Conservation (phyloP, 2,797 vertebrate species). For the Scomberomorus guttatus region DNA sequence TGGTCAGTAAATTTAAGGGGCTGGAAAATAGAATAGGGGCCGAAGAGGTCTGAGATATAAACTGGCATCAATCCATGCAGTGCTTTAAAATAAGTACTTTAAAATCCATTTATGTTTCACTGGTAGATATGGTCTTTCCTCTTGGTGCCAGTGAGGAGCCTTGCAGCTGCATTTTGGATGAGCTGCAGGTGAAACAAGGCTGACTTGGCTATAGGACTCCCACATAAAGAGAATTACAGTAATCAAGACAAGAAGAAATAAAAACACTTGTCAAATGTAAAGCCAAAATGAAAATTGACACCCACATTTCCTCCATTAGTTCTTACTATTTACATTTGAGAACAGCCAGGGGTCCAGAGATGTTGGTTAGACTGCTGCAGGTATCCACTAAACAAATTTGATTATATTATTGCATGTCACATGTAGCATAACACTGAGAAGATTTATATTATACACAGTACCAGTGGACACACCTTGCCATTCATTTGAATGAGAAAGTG, state of each 20-base stretch:
- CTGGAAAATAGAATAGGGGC: background rate
- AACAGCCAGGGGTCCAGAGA: background rate
- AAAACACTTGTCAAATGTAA: background rate
- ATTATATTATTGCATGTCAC: too few relatives aligned
- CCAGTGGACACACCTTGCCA: too few relatives aligned
- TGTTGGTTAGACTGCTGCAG: background rate
- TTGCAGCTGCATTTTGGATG: too few relatives aligned
- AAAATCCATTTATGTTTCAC: background rate
- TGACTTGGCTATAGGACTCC: slow-evolving; percentile 11
- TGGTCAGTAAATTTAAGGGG: background rate
- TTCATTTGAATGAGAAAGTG: too few relatives aligned
- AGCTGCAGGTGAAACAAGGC: background rate
- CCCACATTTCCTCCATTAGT: too few relatives aligned
- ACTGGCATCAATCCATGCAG: background rate
- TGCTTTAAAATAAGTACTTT: background rate
- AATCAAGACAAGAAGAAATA: slow-evolving; percentile 8
- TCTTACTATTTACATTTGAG: background rate
- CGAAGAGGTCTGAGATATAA: background rate
- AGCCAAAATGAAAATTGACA: too few relatives aligned
- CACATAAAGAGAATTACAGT: slow-evolving; percentile 24
- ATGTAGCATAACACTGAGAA: background rate
- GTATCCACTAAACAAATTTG: too few relatives aligned
- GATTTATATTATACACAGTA: too few relatives aligned
- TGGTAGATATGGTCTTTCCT: too few relatives aligned
- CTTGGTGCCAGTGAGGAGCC: too few relatives aligned